Percentiles rank a stretch among this genome's conserved stretches.
phyloP scores from a whole-genome alignment of 2,888 invertebrate genomes.

The Spialia ferax region DNA sequence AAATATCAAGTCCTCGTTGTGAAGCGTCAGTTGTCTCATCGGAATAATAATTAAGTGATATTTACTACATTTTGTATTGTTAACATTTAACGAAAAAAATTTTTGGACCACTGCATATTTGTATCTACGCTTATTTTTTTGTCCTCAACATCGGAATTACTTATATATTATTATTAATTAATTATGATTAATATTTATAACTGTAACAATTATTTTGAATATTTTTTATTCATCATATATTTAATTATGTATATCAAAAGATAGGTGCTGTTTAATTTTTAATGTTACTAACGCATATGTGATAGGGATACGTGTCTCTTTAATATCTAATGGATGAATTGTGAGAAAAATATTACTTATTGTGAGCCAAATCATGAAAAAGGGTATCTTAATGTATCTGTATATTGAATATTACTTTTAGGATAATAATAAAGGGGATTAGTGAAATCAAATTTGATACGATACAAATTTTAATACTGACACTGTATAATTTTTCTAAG shows the following conservation, averaged over 20 bases:
- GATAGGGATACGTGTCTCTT: constrained; percentile 79
- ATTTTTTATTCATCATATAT: constrained; percentile 70
- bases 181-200: constrained; percentile 42
- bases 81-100: constrained; percentile 49
- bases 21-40: constrained; percentile 74
- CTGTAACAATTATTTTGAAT: constrained; percentile 63
- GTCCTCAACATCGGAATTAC: constrained; percentile 64
- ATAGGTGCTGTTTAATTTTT: constrained; percentile 84
- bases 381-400: constrained; percentile 61
- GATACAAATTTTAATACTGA: constrained; percentile 79
- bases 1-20: constrained; percentile 62
- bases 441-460: constrained; percentile 79
- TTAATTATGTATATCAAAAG: constrained; percentile 75
- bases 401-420: constrained; percentile 80
- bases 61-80: constrained; percentile 57
- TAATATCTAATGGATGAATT: constrained; percentile 72
- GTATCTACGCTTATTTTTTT: constrained; percentile 72
- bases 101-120: constrained; percentile 76
- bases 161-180: constrained; percentile 57
- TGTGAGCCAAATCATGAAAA: constrained; percentile 83
- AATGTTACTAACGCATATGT: constrained; percentile 76
- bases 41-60: constrained; percentile 66
- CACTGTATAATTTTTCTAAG: constrained; percentile 79
- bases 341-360: constrained; percentile 54
- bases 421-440: constrained; percentile 55